Percentiles rank a stretch among this genome's conserved stretches.
These are phyloP conservation scores for Geopemphigus sp. DNA, from an alignment of 1,140 invertebrate species.

Conservation along the genomic window DNA sequence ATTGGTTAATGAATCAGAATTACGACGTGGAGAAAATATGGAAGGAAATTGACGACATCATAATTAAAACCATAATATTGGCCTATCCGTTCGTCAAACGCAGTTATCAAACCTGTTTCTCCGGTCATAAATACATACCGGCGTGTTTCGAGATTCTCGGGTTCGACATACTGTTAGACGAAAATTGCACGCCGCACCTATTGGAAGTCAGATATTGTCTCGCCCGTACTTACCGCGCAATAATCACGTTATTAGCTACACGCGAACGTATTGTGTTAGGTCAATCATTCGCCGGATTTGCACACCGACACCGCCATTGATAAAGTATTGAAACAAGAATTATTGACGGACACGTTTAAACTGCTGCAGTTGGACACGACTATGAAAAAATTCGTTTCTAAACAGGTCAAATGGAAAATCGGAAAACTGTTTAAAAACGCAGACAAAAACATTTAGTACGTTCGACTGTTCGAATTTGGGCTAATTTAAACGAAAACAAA, in stretches of 20 bases:
- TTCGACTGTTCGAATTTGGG: background rate
- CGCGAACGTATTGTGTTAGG: background rate
- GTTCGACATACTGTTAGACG: conserved; percentile 82
- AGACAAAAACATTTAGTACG: conserved; percentile 11
- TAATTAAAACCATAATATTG: conserved; percentile 84
- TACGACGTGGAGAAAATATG: conserved; percentile 74
- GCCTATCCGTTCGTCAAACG: conserved; percentile 82
- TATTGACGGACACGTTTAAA: conserved; percentile 78
- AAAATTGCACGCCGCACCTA: conserved; percentile 79
- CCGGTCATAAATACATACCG: conserved; percentile 75
- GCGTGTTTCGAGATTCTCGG: conserved; percentile 88
- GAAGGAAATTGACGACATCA: conserved; percentile 82
- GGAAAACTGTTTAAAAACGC: background rate
- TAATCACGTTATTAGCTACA: background rate
- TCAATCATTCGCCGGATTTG: conserved; percentile 84
- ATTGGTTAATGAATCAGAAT: conserved; percentile 62
- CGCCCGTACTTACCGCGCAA: too few species aligned
- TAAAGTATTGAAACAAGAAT: conserved; percentile 75
- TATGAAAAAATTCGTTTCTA: conserved; percentile 71
- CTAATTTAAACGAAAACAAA: too few species aligned
- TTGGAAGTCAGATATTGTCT: conserved; percentile 66
- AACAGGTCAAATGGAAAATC: conserved; percentile 68
- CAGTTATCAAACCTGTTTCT: conserved; percentile 84
- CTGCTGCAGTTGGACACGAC: conserved; percentile 78
- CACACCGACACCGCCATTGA: conserved; percentile 81